Evolutionary conservation across 37 sponge, comb jelly and placozoan species (phyloP).

Genomic region (Spongilla lacustris): DNA sequence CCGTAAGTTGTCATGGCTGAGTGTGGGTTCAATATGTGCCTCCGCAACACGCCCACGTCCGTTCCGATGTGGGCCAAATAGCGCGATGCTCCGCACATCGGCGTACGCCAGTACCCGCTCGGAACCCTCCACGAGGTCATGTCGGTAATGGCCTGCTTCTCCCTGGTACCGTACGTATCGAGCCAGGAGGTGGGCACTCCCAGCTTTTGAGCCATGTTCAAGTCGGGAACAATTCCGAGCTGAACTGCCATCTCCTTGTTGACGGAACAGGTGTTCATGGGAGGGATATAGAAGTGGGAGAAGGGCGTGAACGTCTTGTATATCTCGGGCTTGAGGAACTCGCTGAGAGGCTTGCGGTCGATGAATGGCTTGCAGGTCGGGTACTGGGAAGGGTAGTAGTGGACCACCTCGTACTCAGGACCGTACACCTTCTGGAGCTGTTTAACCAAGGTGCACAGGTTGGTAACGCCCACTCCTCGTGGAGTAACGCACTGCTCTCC

Average conservation of each 20-base stretch:
- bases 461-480: neutral
- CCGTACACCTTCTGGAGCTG: slow-evolving; percentile 20
- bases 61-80: neutral
- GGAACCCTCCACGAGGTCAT: neutral
- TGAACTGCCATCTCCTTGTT: neutral
- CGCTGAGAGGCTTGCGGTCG: slow-evolving; percentile 3
- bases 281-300: neutral
- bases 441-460: neutral
- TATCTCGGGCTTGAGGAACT: neutral
- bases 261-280: neutral
- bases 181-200: neutral
- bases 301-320: neutral
- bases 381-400: slow-evolving; percentile 11
- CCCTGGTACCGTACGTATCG: neutral
- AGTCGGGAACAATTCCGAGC: neutral
- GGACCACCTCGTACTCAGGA: neutral
- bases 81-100: neutral
- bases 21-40: neutral
- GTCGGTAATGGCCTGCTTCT: neutral
- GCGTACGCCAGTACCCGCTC: neutral
- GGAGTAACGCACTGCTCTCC: slow-evolving; percentile 6
- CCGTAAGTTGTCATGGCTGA: neutral
- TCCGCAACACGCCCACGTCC: neutral
- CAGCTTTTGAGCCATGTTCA: neutral
- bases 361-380: neutral